Conservation (phyloP, 1,140 invertebrate species). For the Saxidomus purpurata region DNA sequence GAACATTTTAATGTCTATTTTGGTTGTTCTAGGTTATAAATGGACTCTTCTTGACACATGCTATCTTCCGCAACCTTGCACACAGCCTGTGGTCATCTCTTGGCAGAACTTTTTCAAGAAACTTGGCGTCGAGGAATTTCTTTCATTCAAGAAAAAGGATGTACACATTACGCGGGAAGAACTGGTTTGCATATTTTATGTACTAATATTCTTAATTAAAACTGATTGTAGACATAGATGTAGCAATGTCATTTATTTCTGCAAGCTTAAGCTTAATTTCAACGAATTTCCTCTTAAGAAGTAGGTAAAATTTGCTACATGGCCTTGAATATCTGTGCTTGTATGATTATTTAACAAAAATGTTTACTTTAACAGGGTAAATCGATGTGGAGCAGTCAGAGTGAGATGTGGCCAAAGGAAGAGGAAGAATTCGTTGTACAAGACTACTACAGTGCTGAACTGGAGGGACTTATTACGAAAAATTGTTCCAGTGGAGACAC, state of each 20-base stretch:
- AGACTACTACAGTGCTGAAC: slow-evolving; percentile 28
- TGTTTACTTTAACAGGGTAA: slow-evolving; percentile 65
- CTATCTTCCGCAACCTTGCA: slow-evolving; percentile 73
- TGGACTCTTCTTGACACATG: slow-evolving; percentile 79
- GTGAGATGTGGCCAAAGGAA: slow-evolving; percentile 38
- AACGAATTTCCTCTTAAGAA: too few relatives aligned
- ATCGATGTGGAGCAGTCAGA: slow-evolving; percentile 30
- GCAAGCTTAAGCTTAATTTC: too few relatives aligned
- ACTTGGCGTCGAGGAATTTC: slow-evolving; percentile 80
- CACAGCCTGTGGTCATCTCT: slow-evolving; percentile 36
- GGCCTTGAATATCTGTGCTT: too few relatives aligned
- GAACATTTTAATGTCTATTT: background rate
- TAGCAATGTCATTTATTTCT: too few relatives aligned
- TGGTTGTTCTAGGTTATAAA: slow-evolving; percentile 77
- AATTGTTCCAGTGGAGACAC: background rate
- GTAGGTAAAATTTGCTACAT: too few relatives aligned
- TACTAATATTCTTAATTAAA: too few relatives aligned
- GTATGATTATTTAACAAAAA: too few relatives aligned
- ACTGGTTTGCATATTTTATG: slow-evolving; percentile 74
- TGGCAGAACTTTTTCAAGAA: slow-evolving; percentile 82
- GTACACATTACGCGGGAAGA: slow-evolving; percentile 63
- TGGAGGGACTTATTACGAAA: slow-evolving; percentile 32
- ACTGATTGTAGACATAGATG: too few relatives aligned
- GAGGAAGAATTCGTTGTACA: slow-evolving; percentile 42
- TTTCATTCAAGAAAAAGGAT: slow-evolving; percentile 70